A percentile compares a stretch with the other conserved stretches of the same genome.
Conservation (phyloP, 1,140 invertebrate genomes). For the Piezodorus guildinii region DNA sequence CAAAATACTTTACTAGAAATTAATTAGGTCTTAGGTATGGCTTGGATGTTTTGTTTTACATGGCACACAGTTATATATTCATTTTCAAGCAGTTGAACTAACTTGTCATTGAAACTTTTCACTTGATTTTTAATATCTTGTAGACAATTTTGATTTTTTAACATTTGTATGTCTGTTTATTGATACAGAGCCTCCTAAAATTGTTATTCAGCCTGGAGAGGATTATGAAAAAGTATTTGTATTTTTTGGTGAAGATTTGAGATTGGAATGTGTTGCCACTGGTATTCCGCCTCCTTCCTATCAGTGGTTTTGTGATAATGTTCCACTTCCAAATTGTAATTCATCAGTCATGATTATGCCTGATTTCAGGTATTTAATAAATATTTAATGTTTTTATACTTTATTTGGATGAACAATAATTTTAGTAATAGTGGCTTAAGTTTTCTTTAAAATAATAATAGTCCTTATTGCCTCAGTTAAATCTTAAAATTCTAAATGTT, state of each 20-base stretch:
- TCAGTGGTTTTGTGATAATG: slow-evolving; percentile 8
- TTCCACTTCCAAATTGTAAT: neutral
- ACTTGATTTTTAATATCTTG: no score
- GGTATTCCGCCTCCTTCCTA: neutral
- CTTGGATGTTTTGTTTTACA: no score
- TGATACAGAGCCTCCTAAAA: neutral
- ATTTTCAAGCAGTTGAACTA: no score
- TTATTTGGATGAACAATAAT: neutral
- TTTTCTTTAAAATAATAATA: neutral
- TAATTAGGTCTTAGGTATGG: no score
- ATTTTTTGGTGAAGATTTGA: slow-evolving; percentile 4
- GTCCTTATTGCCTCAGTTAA: neutral
- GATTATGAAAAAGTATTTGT: slow-evolving; percentile 7
- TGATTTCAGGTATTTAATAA: slow-evolving; percentile 11
- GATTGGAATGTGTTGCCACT: neutral
- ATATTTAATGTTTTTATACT: neutral
- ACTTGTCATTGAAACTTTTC: no score
- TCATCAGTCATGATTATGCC: neutral
- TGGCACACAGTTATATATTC: no score
- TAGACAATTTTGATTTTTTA: no score
- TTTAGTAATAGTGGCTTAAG: neutral
- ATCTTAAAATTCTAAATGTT: neutral
- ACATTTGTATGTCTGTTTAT: neutral
- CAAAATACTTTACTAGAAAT: no score
- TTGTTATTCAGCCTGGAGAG: neutral